phyloP scores from a whole-genome alignment of 2,888 invertebrate species.

The Candidula unifasciata region DNA sequence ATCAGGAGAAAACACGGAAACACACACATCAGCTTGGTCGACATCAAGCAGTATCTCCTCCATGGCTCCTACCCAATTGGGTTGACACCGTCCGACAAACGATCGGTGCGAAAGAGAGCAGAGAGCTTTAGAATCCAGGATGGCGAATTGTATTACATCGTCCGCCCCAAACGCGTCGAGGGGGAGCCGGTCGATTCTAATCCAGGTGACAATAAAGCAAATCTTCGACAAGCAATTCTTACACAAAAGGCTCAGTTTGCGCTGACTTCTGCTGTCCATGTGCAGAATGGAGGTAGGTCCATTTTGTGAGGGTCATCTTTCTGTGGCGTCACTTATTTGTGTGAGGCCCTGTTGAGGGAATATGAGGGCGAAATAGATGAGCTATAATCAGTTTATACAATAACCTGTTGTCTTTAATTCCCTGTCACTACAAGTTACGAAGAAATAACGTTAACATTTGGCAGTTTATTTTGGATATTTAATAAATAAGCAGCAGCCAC shows the following conservation, averaged over 20 bases:
- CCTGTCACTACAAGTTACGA: too few species aligned
- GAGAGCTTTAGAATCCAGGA: slow-evolving; percentile 58
- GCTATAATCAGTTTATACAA: too few species aligned
- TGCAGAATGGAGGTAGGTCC: slow-evolving; percentile 52
- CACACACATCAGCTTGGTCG: slow-evolving; percentile 52
- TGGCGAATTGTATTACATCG: slow-evolving; percentile 55
- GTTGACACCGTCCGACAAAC: slow-evolving; percentile 56
- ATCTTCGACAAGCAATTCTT: slow-evolving; percentile 46
- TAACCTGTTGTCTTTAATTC: too few species aligned
- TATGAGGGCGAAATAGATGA: background rate
- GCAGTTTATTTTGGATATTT: too few species aligned
- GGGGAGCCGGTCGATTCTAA: slow-evolving; percentile 50
- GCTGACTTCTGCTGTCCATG: slow-evolving; percentile 47
- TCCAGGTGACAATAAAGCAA: slow-evolving; percentile 39
- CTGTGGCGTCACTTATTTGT: slow-evolving; percentile 37
- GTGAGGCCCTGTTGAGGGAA: slow-evolving; percentile 20
- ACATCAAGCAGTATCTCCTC: slow-evolving; percentile 52
- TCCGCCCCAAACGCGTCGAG: slow-evolving; percentile 48
- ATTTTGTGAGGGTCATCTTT: slow-evolving; percentile 43
- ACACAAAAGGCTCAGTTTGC: slow-evolving; percentile 49
- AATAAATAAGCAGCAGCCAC: too few species aligned
- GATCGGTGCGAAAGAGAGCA: slow-evolving; percentile 61
- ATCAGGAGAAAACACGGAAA: slow-evolving; percentile 46
- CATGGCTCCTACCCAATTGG: slow-evolving; percentile 53
- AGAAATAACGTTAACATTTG: too few species aligned